Base-by-base conservation (phyloP, 2,888 invertebrate genomes). In the Dexiosoma caninum region DNA sequence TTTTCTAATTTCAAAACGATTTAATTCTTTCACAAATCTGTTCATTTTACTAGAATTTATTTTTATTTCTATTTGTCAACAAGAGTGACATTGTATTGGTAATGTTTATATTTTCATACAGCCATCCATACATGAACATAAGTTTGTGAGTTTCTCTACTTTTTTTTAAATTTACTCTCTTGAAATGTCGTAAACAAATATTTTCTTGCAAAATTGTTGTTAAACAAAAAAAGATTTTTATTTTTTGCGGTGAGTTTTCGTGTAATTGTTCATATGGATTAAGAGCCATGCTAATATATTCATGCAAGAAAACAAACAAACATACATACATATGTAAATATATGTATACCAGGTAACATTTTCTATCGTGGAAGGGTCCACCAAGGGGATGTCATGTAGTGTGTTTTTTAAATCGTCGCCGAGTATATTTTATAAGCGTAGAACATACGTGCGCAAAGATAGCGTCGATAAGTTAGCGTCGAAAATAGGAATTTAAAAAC, bases 151-250 rank as follows among this genome's bases (percentile, higher is more conserved):
- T 40, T 59, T 49, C 35, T 44, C 6, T 42, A 5, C 16, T 16
- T n/a, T n/a, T 42, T 42, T 42, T 42, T 3, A 27, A 6, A 27
- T 27, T 27, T 6, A 27, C 27, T 27, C 27, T 27, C 16, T 42
- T 42, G 4, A 21, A 53, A 60, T 76, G 35, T 69, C 35, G 46
- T 69, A 62, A 55, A 37, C 60, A 69, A 69, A 53, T 46, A 76
- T 55, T 76, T 62, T 67, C 49, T 70, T 49, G 51, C 32, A 60
- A 69, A 55, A 67, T 46, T 55, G 40, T 37, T 75, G 66, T 75
- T 67, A 30, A 64, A 64, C 30, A 64, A 37, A 51, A 44, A 40
- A 44, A 21, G 0, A 49, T 46, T 21, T 53, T 51, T 67, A 51
- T 53, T 40, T 60, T 69, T 49, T 75, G 60, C 62, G 57, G 46